These are phyloP conservation scores for Stratiomys singularior DNA, from an alignment of 2,888 invertebrate species.

Conservation along the genomic window DNA sequence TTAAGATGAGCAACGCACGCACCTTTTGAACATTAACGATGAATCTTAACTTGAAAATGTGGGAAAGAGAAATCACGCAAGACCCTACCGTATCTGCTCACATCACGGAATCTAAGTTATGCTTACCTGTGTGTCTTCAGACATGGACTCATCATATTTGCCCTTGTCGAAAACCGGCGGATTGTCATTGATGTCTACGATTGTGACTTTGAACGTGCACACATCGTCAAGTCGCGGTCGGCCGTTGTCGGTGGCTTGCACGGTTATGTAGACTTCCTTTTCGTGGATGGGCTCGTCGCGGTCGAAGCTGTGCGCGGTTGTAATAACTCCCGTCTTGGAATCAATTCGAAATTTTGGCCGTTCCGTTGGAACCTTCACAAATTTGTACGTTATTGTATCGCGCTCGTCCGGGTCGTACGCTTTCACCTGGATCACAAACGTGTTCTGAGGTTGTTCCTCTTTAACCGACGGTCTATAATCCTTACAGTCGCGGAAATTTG, in stretches of 20 bases:
- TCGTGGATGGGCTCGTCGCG: slow-evolving; percentile 88
- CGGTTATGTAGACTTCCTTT: slow-evolving; percentile 85
- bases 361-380: slow-evolving; percentile 79
- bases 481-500: slow-evolving; percentile 85
- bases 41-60: no score
- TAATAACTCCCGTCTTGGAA: slow-evolving; percentile 78
- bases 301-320: slow-evolving; percentile 83
- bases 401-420: slow-evolving; percentile 73
- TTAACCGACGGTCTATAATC: slow-evolving; percentile 82
- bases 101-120: neutral
- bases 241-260: slow-evolving; percentile 93
- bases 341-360: slow-evolving; percentile 84
- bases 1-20: no score
- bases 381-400: slow-evolving; percentile 84
- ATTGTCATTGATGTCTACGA: slow-evolving; percentile 95
- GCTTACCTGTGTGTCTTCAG: slow-evolving; percentile 78
- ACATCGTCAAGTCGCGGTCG: slow-evolving; percentile 89
- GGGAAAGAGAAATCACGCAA: no score
- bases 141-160: slow-evolving; percentile 78
- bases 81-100: neutral
- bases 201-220: slow-evolving; percentile 91
- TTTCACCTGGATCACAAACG: slow-evolving; percentile 73
- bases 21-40: no score
- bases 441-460: slow-evolving; percentile 80
- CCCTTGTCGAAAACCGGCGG: slow-evolving; percentile 67